These are phyloP conservation scores for Sebastiscus tertius DNA, from an alignment of 2,797 vertebrate genomes.

Conservation along the genomic window DNA sequence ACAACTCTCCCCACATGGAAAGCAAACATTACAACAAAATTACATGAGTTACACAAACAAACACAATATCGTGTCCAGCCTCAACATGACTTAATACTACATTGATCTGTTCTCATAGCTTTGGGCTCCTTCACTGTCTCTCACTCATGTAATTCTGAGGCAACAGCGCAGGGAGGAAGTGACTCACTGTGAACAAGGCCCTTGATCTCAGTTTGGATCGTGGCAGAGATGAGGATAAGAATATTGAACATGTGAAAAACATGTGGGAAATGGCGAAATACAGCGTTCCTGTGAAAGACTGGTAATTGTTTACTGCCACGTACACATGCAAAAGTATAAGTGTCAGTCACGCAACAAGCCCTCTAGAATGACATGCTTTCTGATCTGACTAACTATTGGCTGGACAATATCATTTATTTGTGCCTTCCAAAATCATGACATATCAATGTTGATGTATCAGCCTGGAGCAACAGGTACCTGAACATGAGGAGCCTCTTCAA, in stretches of 20 bases:
- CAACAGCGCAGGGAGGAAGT: neutral
- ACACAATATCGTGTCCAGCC: constrained; percentile 2
- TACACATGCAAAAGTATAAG: too few relatives aligned
- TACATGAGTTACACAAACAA: neutral
- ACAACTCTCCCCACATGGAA: constrained; percentile 14
- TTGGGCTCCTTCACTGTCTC: neutral
- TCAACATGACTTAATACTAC: neutral
- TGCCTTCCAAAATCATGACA: neutral
- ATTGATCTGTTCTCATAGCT: neutral
- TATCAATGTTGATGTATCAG: neutral
- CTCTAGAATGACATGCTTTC: neutral
- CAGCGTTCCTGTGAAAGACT: neutral
- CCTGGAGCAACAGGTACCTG: too few relatives aligned
- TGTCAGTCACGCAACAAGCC: neutral
- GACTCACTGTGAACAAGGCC: neutral
- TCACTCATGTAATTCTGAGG: neutral
- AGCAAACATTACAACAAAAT: constrained; percentile 2
- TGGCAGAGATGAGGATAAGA: neutral
- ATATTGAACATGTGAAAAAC: neutral
- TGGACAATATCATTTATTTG: neutral
- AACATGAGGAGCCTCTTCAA: neutral
- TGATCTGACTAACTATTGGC: neutral
- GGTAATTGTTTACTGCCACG: neutral
- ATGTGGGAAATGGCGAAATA: neutral
- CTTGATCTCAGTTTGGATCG: neutral